phyloP scores from a whole-genome alignment of 2,113 vertebrate species.

The Labrus mixtus region DNA sequence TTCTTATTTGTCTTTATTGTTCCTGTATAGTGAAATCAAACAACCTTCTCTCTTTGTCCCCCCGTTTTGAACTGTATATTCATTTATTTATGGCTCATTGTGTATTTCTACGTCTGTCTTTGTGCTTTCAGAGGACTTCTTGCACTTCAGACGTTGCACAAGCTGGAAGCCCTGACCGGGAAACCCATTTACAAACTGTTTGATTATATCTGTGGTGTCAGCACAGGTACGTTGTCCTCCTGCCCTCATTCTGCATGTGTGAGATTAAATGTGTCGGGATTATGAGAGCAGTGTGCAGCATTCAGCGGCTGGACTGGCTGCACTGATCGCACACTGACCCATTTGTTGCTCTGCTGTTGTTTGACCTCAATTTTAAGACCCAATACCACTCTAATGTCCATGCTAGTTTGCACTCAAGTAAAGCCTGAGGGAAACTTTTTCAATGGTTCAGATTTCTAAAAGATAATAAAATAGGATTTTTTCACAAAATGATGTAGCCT shows the following conservation, averaged over 20 bases:
- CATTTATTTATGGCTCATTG: not conserved
- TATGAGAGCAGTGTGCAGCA: conserved; percentile 39
- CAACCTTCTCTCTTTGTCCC: not conserved
- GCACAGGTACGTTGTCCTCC: conserved; percentile 89
- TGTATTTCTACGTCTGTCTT: conserved; percentile 10
- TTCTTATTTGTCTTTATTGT: not conserved
- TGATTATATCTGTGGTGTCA: conserved; percentile 98
- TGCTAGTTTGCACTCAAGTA: not conserved
- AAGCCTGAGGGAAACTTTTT: not conserved
- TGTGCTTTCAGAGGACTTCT: conserved; percentile 89
- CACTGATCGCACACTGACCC: conserved; percentile 51
- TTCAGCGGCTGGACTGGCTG: conserved; percentile 3
- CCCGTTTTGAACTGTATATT: not conserved
- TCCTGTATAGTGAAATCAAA: not conserved
- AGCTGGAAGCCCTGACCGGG: conserved; percentile 92
- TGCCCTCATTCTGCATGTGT: conserved; percentile 38
- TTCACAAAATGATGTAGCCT: not conserved
- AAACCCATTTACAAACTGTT: conserved; percentile 95
- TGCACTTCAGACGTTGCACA: conserved; percentile 93
- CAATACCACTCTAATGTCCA: not conserved
- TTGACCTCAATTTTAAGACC: conserved; percentile 40
- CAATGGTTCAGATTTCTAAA: not conserved
- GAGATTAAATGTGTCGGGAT: conserved; percentile 23
- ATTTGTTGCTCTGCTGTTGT: conserved; percentile 44
- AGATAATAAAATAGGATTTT: not conserved